Conservation (phyloP, 2,888 invertebrate genomes). For the Subacronicta megacephala region DNA sequence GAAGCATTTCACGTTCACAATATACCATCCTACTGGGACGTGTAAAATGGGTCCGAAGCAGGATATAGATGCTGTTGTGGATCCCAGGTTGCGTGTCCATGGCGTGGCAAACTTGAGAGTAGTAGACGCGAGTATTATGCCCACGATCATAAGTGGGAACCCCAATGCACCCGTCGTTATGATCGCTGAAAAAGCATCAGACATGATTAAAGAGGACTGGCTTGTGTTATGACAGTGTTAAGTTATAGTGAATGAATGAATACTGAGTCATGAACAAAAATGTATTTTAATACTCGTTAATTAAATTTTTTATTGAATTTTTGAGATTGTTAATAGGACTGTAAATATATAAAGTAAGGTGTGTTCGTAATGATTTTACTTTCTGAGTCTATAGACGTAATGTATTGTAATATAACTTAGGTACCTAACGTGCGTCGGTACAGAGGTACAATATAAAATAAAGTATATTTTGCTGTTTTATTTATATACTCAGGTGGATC, state of each 20-base stretch:
- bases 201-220: slow-evolving; percentile 97
- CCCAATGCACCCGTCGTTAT: slow-evolving; percentile 97
- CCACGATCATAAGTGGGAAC: slow-evolving; percentile 96
- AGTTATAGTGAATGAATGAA: slow-evolving; percentile 36
- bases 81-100: slow-evolving; percentile 93
- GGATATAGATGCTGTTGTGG: slow-evolving; percentile 94
- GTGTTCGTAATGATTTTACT: slow-evolving; percentile 46
- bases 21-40: slow-evolving; percentile 96
- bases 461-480: slow-evolving; percentile 28
- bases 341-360: slow-evolving; percentile 53
- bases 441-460: slow-evolving; percentile 41
- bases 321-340: slow-evolving; percentile 36
- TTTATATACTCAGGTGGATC: too few relatives aligned
- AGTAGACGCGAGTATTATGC: slow-evolving; percentile 96
- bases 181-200: slow-evolving; percentile 97
- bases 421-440: slow-evolving; percentile 36
- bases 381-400: slow-evolving; percentile 32
- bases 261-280: slow-evolving; percentile 53
- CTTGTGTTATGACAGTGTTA: slow-evolving; percentile 86
- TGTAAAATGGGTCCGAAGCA: slow-evolving; percentile 95
- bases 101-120: slow-evolving; percentile 94
- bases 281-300: slow-evolving; percentile 35
- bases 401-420: slow-evolving; percentile 43
- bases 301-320: slow-evolving; percentile 44
- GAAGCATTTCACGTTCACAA: slow-evolving; percentile 94